Base-by-base conservation (phyloP, 2,888 invertebrate genomes). In the Ferrisia virgata region DNA sequence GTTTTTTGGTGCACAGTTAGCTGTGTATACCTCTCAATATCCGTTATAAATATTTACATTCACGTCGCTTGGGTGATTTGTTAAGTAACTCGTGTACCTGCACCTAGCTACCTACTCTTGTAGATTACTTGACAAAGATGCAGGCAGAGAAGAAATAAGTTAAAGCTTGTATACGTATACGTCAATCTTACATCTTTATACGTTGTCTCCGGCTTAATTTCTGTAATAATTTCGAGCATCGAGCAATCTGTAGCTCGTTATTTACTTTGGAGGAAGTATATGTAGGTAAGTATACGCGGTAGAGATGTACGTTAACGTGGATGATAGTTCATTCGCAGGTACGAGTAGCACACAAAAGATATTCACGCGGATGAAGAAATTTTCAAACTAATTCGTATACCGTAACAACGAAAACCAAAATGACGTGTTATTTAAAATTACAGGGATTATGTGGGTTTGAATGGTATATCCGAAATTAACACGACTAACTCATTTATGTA, bases 341-440 rank as follows among this genome's bases (percentile, higher is more conserved):
- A 64, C 28, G 64, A 64, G 64, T 28, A 28, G 28, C 64, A 64
- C 64, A 64, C 64, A 64, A 64, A 64, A 64, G 64, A 64, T 64
- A 64, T 64, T 64, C 64, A 64, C 64, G 64, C 64, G 64, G 64
- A 64, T 64, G 64, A 64, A 64, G 64, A 64, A 64, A 64, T 64
- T 64, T 64, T 13, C 53, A 53, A 53, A 53, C 64, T 64, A 64
- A 64, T 64, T 64, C 64, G 64, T 28, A n/a, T n/a, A 64, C 22
- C 22, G 8, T 64, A 64, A 64, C 64, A 64, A 64, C 64, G 64
- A 28, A 64, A 64, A 64, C 64, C 64, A 64, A 64, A 64, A 64
- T 64, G 64, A 64, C 64, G 64, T 64, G 64, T 64, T 64, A 64
- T 64, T 64, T 64, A 64, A 64, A 64, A 64, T 64, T 64, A 64